These are phyloP conservation scores for Ichneumon xanthorius DNA, from an alignment of 2,888 invertebrate genomes.

Conservation along the genomic window DNA sequence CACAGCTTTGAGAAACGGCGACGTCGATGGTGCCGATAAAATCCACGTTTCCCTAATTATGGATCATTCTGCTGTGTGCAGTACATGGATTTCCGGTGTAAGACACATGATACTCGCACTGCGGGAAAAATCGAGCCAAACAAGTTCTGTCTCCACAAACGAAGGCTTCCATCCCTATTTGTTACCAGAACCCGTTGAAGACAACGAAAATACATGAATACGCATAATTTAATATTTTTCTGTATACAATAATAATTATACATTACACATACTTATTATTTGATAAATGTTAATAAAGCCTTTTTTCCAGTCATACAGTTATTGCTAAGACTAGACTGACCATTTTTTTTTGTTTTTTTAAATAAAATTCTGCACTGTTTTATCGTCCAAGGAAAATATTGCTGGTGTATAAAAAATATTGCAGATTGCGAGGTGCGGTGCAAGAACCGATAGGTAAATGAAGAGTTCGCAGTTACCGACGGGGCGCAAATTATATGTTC, in stretches of 20 bases:
- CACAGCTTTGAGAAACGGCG: slow-evolving; percentile 86
- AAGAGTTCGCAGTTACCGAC: neutral
- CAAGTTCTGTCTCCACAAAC: neutral
- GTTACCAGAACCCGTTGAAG: slow-evolving; percentile 43
- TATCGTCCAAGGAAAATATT: neutral
- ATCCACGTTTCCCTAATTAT: slow-evolving; percentile 88
- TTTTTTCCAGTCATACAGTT: neutral
- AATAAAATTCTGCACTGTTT: neutral
- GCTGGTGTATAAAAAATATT: neutral
- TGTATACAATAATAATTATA: slow-evolving; percentile 21
- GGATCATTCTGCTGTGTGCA: slow-evolving; percentile 87
- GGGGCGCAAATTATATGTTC: neutral
- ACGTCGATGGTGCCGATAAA: slow-evolving; percentile 86
- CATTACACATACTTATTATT: slow-evolving; percentile 4
- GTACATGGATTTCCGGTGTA: slow-evolving; percentile 88
- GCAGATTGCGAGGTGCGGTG: neutral
- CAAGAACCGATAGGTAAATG: neutral
- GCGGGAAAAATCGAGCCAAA: slow-evolving; percentile 69
- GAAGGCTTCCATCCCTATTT: slow-evolving; percentile 45
- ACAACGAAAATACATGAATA: slow-evolving; percentile 4
- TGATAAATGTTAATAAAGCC: slow-evolving; percentile 16
- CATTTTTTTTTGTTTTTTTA: neutral
- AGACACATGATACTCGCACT: slow-evolving; percentile 86
- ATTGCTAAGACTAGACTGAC: neutral
- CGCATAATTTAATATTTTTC: slow-evolving; percentile 9